These are phyloP conservation scores for Hyposoter didymator DNA, from an alignment of 2,888 invertebrate species.

Conservation along the genomic window DNA sequence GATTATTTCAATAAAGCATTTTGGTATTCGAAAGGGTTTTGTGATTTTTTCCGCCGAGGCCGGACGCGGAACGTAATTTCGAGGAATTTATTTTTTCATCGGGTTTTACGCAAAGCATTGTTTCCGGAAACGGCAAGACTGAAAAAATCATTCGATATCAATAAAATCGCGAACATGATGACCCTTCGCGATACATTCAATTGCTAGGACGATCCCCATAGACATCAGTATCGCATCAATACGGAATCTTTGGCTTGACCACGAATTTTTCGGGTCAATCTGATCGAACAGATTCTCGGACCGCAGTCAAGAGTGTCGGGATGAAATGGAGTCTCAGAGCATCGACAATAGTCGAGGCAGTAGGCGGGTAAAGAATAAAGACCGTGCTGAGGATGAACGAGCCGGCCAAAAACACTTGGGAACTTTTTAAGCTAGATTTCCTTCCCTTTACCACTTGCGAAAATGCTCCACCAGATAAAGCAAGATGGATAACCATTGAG, in stretches of 20 bases:
- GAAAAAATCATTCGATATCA: neutral
- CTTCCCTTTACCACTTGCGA: constrained; percentile 26
- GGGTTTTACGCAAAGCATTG: neutral
- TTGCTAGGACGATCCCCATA: constrained; percentile 38
- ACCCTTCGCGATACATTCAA: constrained; percentile 49
- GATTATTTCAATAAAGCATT: neutral
- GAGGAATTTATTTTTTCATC: neutral
- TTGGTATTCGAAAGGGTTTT: neutral
- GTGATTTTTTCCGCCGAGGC: neutral
- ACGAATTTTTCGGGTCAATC: constrained; percentile 51
- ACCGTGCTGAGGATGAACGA: constrained; percentile 1
- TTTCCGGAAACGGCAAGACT: neutral
- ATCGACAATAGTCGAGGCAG: constrained; percentile 28
- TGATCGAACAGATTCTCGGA: constrained; percentile 47
- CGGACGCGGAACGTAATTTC: neutral
- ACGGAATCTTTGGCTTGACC: constrained; percentile 43
- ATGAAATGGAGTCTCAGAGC: constrained; percentile 39
- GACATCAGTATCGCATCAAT: neutral
- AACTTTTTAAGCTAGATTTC: constrained; percentile 56
- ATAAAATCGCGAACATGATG: neutral
- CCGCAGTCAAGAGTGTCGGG: neutral
- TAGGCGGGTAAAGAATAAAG: constrained; percentile 6
- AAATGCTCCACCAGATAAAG: constrained; percentile 68
- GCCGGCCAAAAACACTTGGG: constrained; percentile 59
- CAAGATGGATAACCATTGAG: constrained; percentile 73